Percentiles rank a stretch among this genome's conserved stretches.
These are phyloP conservation scores for Clangula hyemalis DNA, from an alignment of 2,797 vertebrate genomes.

Conservation along the genomic window DNA sequence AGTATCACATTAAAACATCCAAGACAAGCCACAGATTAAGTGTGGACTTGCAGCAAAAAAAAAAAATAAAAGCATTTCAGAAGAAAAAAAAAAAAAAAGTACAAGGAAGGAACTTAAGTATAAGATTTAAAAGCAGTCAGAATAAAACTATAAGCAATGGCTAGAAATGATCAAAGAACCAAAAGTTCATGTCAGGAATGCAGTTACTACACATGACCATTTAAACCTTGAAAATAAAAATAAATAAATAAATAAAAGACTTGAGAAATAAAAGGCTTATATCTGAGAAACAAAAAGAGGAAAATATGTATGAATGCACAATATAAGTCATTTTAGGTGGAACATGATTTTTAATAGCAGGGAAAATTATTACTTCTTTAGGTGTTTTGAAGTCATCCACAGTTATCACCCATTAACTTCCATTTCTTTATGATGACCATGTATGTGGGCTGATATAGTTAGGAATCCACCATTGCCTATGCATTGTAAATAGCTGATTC, in stretches of 20 bases:
- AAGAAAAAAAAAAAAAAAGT: not conserved
- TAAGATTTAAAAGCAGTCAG: not conserved
- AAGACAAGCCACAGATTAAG: not conserved
- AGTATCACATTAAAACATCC: not conserved
- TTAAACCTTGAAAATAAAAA: not conserved
- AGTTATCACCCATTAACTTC: not conserved
- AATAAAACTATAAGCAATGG: not conserved
- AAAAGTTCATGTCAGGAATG: not conserved
- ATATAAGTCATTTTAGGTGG: not conserved
- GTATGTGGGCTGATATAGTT: not conserved
- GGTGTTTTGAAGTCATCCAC: not conserved
- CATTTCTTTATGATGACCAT: not conserved
- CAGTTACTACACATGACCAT: not conserved
- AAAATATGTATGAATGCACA: not conserved
- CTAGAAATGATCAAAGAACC: not conserved
- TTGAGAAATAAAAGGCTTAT: not conserved
- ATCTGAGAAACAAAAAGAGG: not conserved
- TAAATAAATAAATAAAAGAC: not conserved
- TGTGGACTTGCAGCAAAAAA: not conserved
- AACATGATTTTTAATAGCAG: not conserved
- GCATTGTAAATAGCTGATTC: slow-evolving; percentile 1
- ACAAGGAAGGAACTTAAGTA: not conserved
- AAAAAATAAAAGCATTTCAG: not conserved
- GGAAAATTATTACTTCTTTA: not conserved
- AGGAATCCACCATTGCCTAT: not conserved